These are phyloP conservation scores for Lates japonicus DNA, from an alignment of 2,797 vertebrate genomes.

Conservation along the genomic window DNA sequence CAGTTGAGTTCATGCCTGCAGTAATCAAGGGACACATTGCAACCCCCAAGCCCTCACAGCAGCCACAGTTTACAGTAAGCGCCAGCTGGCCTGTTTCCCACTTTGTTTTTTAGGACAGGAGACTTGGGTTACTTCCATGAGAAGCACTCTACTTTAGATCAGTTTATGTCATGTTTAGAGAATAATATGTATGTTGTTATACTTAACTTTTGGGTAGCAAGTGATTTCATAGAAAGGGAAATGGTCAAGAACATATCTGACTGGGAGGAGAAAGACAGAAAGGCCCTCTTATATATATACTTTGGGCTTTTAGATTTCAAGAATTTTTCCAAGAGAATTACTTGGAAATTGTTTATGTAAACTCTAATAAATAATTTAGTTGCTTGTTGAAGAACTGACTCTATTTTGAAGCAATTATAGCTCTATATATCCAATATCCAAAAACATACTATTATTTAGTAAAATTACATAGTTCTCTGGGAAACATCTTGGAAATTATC, in stretches of 20 bases:
- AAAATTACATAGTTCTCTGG: not conserved
- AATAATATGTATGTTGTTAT: not conserved
- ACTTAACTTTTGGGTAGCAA: not conserved
- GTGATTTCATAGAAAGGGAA: not conserved
- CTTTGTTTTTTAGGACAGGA: slow-evolving; percentile 67
- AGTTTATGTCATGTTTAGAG: slow-evolving; percentile 13
- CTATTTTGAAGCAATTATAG: too few relatives aligned
- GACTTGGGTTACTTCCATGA: slow-evolving; percentile 10
- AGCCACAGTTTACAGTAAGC: slow-evolving; percentile 48
- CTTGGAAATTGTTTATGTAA: not conserved
- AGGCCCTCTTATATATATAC: not conserved
- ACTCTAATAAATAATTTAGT: not conserved
- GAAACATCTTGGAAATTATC: not conserved
- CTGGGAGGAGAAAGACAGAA: not conserved
- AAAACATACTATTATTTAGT: too few relatives aligned
- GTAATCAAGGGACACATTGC: slow-evolving; percentile 63
- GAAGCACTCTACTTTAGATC: slow-evolving; percentile 14
- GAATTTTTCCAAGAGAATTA: not conserved
- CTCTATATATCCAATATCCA: too few relatives aligned
- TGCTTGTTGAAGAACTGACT: too few relatives aligned
- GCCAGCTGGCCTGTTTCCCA: slow-evolving; percentile 79
- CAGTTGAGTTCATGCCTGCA: slow-evolving; percentile 87
- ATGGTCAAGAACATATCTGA: not conserved
- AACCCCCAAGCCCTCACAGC: slow-evolving; percentile 68
- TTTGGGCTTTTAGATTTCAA: not conserved